Evolutionary conservation across 2,113 vertebrate genomes (phyloP), one percentile per base, ranked within the genome.

Genomic region (Periophthalmodon schlosseri): DNA sequence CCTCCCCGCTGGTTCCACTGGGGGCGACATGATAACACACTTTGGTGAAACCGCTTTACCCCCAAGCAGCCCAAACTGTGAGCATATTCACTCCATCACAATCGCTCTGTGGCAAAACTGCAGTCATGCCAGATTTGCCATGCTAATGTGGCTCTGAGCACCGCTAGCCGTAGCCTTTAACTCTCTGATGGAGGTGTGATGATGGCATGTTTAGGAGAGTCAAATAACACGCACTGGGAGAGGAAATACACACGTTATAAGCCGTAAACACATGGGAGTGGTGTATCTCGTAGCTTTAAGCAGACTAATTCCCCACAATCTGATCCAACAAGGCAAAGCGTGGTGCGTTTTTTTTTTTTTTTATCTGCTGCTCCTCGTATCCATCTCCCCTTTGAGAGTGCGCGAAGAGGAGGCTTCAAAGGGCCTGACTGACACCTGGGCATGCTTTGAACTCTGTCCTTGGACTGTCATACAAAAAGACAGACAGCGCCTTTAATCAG

Each of bases 41-140:
- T 90, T 90, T 88, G 80, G 88, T 89, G 87, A 76, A 84, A 63
- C 79, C 50, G 75, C 82, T 83, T 75, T 78, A 81, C 85, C 87
- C 84, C 69, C 70, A 77, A 86, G 88, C 81, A 70, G 70, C 84
- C 86, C 82, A 71, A 85, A 84, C 84, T 76, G 74, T 74, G 76
- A 87, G 86, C 88, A 86, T 86, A 90, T 90, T 90, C 85, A 80
- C 82, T 84, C 83, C 84, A 82, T 90, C 87, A 87, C 84, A 86
- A 84, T 81, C 74, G 86, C 69, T 56, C 78, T 85, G 82, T 85
- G 87, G 85, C 88, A 89, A 89, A 90, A 89, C 87, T 83, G 86
- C 85, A 87, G 89, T 90, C 88, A 89, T 69, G 74, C 84, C 6
- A 76, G 79, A 82, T 89, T 90, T 89, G 82, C 86, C 83, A 85